Evolutionary conservation across 2,113 vertebrate species (phyloP).

Genomic region (Pseudolaguvia tuberculata): DNA sequence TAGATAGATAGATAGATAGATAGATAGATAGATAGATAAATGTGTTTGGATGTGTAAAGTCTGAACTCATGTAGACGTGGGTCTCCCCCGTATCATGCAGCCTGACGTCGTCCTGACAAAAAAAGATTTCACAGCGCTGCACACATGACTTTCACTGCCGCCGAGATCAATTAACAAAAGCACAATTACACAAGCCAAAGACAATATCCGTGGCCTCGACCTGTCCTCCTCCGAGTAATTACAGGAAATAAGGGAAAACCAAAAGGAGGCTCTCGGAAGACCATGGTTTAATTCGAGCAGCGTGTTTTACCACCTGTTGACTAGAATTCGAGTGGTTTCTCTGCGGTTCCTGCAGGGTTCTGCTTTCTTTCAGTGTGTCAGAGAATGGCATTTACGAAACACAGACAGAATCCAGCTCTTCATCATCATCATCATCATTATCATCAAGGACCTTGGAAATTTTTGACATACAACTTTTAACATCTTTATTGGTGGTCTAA

Average conservation of each 20-base stretch:
- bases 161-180: conserved; percentile 40
- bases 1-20: background rate
- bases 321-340: conserved; percentile 19
- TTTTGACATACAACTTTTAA: background rate
- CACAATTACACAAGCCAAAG: conserved; percentile 31
- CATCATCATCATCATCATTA: conserved; percentile 42
- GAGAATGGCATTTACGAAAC: conserved; percentile 19
- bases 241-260: conserved; percentile 47
- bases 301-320: conserved; percentile 40
- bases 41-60: background rate
- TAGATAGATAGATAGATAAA: background rate
- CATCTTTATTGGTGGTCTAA: conserved; percentile 41
- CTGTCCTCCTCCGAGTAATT: conserved; percentile 44
- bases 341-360: background rate
- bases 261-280: conserved; percentile 32
- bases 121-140: conserved; percentile 2
- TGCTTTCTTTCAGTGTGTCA: conserved; percentile 31
- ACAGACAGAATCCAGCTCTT: conserved; percentile 11
- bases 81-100: conserved; percentile 19
- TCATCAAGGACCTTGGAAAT: background rate
- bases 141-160: conserved; percentile 7
- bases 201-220: conserved; percentile 34
- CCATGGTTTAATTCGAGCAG: conserved; percentile 35
- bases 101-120: conserved; percentile 24
- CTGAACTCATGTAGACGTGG: background rate